Percentiles rank a stretch among this genome's conserved stretches.
phyloP scores from a whole-genome alignment of 2,888 invertebrate species.

The Liposcelis brunnea region DNA sequence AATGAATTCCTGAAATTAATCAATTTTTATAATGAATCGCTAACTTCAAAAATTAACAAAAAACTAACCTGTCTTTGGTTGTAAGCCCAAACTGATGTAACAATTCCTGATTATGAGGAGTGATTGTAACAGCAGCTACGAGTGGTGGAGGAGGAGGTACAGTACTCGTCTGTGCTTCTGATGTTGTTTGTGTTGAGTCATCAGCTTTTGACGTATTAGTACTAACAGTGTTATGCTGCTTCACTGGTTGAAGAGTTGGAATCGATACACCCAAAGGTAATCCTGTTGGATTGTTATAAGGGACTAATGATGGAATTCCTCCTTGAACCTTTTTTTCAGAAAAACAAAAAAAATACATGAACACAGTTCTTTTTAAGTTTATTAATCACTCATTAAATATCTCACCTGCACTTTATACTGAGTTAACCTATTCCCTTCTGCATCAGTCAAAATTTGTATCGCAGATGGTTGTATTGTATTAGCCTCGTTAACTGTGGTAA shows the following conservation, averaged over 20 bases:
- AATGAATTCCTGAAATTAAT: conserved; percentile 13
- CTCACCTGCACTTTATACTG: conserved; percentile 5
- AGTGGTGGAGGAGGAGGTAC: not conserved
- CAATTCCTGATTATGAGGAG: not conserved
- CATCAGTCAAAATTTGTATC: conserved; percentile 4
- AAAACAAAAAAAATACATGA: too few relatives aligned
- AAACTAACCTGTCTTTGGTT: conserved; percentile 5
- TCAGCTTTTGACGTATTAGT: too few relatives aligned
- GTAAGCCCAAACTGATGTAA: not conserved
- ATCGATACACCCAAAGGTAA: too few relatives aligned
- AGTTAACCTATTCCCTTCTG: conserved; percentile 1
- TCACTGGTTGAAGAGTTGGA: too few relatives aligned
- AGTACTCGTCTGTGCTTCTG: too few relatives aligned
- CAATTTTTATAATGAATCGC: too few relatives aligned
- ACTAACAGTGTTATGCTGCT: too few relatives aligned
- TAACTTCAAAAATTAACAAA: not conserved
- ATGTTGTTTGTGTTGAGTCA: too few relatives aligned
- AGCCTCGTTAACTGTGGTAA: not conserved
- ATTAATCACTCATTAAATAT: not conserved
- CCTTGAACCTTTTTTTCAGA: not conserved
- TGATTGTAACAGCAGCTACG: conserved; percentile 1
- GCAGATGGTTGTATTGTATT: conserved; percentile 2
- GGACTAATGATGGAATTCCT: conserved; percentile 4
- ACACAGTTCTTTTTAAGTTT: too few relatives aligned
- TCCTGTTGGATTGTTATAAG: not conserved